These are phyloP conservation scores for Bilobella aurantiaca DNA, from an alignment of 1,140 invertebrate genomes.

Conservation along the genomic window DNA sequence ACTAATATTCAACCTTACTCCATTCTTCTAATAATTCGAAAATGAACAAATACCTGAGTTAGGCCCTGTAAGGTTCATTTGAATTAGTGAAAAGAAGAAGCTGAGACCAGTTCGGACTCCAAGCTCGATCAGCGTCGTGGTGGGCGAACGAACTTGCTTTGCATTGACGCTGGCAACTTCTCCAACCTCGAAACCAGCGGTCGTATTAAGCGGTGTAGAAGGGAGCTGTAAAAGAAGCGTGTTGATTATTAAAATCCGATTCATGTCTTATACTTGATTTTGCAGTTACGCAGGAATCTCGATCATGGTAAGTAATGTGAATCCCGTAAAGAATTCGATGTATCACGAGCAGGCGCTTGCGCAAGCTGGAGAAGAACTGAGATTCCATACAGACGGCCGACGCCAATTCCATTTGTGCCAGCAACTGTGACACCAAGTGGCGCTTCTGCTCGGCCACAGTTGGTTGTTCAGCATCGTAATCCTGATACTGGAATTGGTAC, in stretches of 20 bases:
- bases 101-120: conserved; percentile 54
- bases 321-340: conserved; percentile 49
- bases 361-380: conserved; percentile 47
- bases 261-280: neutral
- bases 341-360: conserved; percentile 50
- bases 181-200: conserved; percentile 15
- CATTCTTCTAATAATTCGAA: too few species aligned
- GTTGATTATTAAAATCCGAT: too few species aligned
- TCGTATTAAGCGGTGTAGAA: neutral
- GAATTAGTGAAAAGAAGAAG: conserved; percentile 51
- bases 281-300: conserved; percentile 38
- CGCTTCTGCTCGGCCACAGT: conserved; percentile 46
- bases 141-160: conserved; percentile 37
- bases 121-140: conserved; percentile 52
- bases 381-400: conserved; percentile 47
- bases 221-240: too few species aligned
- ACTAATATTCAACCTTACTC: neutral
- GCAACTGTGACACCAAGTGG: conserved; percentile 45
- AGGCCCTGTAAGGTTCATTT: conserved; percentile 48
- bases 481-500: conserved; percentile 38
- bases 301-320: conserved; percentile 40
- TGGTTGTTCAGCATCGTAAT: conserved; percentile 42
- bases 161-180: neutral
- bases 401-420: conserved; percentile 48
- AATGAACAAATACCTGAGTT: too few species aligned